These are phyloP conservation scores for Thunnus thynnus DNA, from an alignment of 2,113 vertebrate genomes.

Conservation along the genomic window DNA sequence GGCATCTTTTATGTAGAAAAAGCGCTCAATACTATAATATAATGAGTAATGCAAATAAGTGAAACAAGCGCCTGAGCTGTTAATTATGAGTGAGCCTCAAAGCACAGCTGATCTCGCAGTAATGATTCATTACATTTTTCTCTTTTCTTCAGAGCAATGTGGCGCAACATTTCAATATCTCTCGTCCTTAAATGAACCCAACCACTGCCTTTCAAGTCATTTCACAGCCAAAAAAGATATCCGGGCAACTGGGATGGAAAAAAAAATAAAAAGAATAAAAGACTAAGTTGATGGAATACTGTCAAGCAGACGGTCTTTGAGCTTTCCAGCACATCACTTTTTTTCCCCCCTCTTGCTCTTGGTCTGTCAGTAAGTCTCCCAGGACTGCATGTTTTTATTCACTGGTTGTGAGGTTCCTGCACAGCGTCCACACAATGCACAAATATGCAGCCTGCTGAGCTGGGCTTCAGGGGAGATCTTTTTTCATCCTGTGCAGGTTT, in stretches of 20 bases:
- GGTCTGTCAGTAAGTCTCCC: constrained; percentile 62
- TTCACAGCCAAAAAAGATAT: constrained; percentile 46
- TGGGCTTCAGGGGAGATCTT: constrained; percentile 61
- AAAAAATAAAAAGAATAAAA: constrained; percentile 22
- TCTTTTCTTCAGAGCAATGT: constrained; percentile 28
- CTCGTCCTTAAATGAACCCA: constrained; percentile 43
- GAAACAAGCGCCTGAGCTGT: constrained; percentile 32
- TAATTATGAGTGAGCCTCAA: constrained; percentile 52
- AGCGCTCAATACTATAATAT: constrained; percentile 10
- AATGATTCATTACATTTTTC: constrained; percentile 36
- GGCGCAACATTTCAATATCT: constrained; percentile 24
- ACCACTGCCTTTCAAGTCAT: constrained; percentile 33
- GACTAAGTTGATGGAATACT: constrained; percentile 8
- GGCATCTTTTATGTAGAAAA: constrained; percentile 40
- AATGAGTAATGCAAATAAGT: constrained; percentile 31
- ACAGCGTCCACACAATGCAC: constrained; percentile 62
- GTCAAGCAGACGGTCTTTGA: constrained; percentile 34
- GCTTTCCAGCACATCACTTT: constrained; percentile 19
- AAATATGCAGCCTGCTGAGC: constrained; percentile 73
- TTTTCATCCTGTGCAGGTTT: constrained; percentile 68
- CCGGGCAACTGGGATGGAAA: not conserved
- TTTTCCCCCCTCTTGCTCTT: not conserved
- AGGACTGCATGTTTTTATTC: constrained; percentile 68
- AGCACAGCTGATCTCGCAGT: constrained; percentile 36
- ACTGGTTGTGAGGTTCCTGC: constrained; percentile 63